phyloP scores from a whole-genome alignment of 1,140 invertebrate species.

The Diachasma alloeum region DNA sequence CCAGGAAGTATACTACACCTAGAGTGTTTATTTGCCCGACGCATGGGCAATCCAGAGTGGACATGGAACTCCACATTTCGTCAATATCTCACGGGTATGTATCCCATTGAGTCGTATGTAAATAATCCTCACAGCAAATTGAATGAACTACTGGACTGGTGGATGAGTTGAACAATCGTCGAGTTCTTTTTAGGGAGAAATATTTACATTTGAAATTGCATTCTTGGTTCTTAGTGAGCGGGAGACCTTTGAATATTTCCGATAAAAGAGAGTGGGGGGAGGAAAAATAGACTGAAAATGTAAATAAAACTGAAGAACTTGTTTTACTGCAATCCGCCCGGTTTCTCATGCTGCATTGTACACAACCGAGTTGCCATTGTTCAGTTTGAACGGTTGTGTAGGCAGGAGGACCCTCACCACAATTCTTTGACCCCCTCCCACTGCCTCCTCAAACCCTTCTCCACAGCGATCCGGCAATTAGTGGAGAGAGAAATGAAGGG shows the following conservation, averaged over 20 bases:
- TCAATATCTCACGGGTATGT: conserved; percentile 78
- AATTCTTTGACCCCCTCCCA: background rate
- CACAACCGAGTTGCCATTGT: background rate
- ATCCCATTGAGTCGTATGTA: background rate
- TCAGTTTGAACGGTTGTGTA: background rate
- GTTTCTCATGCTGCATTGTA: background rate
- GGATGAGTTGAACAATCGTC: no score
- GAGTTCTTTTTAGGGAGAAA: no score
- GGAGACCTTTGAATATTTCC: background rate
- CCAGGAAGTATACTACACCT: conserved; percentile 84
- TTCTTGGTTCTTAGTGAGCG: background rate
- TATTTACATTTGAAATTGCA: no score
- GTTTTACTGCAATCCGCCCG: background rate
- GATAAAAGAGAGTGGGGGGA: background rate
- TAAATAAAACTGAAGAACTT: background rate
- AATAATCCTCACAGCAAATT: background rate
- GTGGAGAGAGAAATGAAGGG: background rate
- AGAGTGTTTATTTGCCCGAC: conserved; percentile 81
- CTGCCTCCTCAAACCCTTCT: background rate
- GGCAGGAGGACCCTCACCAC: background rate
- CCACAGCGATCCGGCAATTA: background rate
- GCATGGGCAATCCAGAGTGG: conserved; percentile 84
- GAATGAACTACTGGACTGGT: background rate
- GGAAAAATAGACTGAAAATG: background rate
- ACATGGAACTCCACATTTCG: conserved; percentile 84